Evolutionary conservation across 2,888 invertebrate genomes (phyloP), one percentile per base, ranked within the genome.

Genomic region (Elysia crispata): DNA sequence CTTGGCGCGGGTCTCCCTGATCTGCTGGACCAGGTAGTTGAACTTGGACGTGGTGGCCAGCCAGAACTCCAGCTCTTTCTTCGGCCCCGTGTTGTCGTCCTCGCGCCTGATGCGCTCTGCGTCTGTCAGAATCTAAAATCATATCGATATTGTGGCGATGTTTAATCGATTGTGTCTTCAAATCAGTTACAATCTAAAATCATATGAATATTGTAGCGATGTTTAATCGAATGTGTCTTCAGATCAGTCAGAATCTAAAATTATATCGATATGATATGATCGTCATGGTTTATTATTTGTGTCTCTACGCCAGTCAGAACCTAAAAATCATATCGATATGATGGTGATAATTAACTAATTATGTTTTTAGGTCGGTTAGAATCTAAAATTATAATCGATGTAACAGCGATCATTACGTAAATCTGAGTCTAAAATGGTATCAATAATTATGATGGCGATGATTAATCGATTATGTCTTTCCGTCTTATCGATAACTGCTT

Each of bases 81-180:
- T 90, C 0, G 97, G 97, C 0, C 97, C 97, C 76, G 95, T 95
- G 89, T 95, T 95, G 85, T 96, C 95, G 0, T 95, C 94, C 92
- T 97, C 97, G 54, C 95, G 94, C 80, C 96, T 94, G 82, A 97
- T 93, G 91, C 96, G 96, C 87, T 95, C 95, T 89, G 97, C 97
- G 91, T 98, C 97, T 80, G 96, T 96, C 76, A 98, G 93, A 33
- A 91, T 89, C 90, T 90, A 81, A 69, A 28, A 28, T 31, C 28
- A 28, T 8, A 13, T 69, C 13, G n/a, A 5, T 69, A 30, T 15
- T 6, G 31, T 13, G 69, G 25, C 13, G 28, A n/a, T 11, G 54
- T 54, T 13, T 15, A 15, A 15, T 20, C 54, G 20, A 13, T 54
- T 20, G 13, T 54, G 13, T 54, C 20, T 13, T 54, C 54, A 20